Percentiles rank a stretch among this genome's conserved stretches.
Conservation (phyloP, 2,888 invertebrate species). For the Oligia latruncula region DNA sequence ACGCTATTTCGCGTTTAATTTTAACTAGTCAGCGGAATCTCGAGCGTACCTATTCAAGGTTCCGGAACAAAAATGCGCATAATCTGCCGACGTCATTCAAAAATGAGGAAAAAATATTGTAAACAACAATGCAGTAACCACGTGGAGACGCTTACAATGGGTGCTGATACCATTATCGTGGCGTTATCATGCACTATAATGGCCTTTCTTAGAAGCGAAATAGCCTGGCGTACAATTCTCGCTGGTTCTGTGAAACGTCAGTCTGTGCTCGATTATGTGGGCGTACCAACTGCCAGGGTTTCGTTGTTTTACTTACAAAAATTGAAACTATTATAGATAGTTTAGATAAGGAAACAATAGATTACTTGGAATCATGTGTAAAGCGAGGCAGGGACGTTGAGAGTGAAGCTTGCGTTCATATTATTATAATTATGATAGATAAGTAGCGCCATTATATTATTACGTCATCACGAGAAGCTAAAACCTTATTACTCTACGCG, state of each 20-base stretch:
- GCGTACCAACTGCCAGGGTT: conserved; percentile 53
- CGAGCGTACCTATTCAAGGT: conserved; percentile 54
- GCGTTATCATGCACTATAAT: conserved; percentile 82
- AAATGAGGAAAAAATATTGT: conserved; percentile 64
- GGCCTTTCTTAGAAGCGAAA: conserved; percentile 81
- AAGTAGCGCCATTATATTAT: neutral
- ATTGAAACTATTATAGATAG: conserved; percentile 55
- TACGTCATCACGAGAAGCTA: conserved; percentile 1
- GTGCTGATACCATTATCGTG: conserved; percentile 83
- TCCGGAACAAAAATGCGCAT: conserved; percentile 50
- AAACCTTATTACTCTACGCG: no score
- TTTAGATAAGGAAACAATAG: conserved; percentile 54
- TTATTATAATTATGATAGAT: neutral
- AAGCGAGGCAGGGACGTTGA: neutral
- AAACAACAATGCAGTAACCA: conserved; percentile 69
- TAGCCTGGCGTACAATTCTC: conserved; percentile 82
- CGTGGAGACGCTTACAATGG: conserved; percentile 70
- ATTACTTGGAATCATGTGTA: conserved; percentile 43
- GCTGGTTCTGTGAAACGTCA: conserved; percentile 81
- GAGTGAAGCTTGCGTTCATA: conserved; percentile 2
- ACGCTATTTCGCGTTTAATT: conserved; percentile 47
- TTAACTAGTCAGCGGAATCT: conserved; percentile 56
- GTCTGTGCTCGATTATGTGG: conserved; percentile 76
- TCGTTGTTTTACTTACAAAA: conserved; percentile 61
- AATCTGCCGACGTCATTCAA: conserved; percentile 52